Percentiles rank a stretch among this genome's conserved stretches.
These are phyloP conservation scores for Tauraco hartlaubi DNA, from an alignment of 2,797 vertebrate genomes.

Conservation along the genomic window DNA sequence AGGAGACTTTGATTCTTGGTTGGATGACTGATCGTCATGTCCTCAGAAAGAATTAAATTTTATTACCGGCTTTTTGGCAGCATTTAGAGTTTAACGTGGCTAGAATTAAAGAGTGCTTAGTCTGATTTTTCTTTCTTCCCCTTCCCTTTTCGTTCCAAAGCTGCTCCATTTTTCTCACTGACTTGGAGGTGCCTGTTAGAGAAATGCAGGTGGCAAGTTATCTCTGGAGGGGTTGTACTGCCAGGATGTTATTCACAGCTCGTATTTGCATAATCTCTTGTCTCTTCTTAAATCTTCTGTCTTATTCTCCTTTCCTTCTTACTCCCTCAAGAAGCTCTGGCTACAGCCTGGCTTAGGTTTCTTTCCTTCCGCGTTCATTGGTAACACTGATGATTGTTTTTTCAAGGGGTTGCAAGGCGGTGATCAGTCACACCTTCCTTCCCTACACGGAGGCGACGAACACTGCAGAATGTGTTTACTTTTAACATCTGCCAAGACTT, in stretches of 20 bases:
- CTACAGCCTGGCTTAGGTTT: background rate
- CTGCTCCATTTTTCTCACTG: slow-evolving; percentile 12
- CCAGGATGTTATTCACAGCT: slow-evolving; percentile 47
- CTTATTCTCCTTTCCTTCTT: slow-evolving; percentile 21
- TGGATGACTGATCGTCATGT: slow-evolving; percentile 48
- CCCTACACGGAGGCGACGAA: slow-evolving; percentile 64
- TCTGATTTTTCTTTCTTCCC: slow-evolving; percentile 35
- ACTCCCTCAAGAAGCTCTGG: slow-evolving; percentile 8
- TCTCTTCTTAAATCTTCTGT: slow-evolving; percentile 64
- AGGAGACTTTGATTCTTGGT: slow-evolving; percentile 52
- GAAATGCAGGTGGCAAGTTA: slow-evolving; percentile 60
- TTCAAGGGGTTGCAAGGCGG: slow-evolving; percentile 33
- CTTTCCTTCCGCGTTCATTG: slow-evolving; percentile 37
- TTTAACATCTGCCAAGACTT: slow-evolving; percentile 82
- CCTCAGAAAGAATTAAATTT: slow-evolving; percentile 69
- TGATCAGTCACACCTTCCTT: slow-evolving; percentile 79
- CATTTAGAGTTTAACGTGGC: slow-evolving; percentile 49
- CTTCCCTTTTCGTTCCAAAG: slow-evolving; percentile 32
- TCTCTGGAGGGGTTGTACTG: slow-evolving; percentile 30
- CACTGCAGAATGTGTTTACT: slow-evolving; percentile 74
- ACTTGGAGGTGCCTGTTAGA: slow-evolving; percentile 8
- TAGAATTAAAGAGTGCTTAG: slow-evolving; percentile 41
- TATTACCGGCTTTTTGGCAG: slow-evolving; percentile 54
- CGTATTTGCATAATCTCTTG: slow-evolving; percentile 76
- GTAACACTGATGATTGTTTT: slow-evolving; percentile 61